These are phyloP conservation scores for Drosophila hydei DNA, from an alignment of 1,140 invertebrate species.

Conservation along the genomic window DNA sequence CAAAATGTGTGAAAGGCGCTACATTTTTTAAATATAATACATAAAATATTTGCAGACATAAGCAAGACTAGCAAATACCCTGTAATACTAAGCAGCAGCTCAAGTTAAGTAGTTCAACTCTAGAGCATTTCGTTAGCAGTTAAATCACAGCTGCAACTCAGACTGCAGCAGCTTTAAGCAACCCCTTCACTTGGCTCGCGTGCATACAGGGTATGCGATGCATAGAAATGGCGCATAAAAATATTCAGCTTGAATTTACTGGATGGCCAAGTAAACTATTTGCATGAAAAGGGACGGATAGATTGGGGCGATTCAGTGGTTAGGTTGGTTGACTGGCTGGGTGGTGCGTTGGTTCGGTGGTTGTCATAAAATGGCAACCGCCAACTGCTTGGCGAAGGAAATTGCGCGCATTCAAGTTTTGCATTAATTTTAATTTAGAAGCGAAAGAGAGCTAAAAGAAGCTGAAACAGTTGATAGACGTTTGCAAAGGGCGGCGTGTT, in stretches of 20 bases:
- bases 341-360: not conserved
- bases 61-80: too few species aligned
- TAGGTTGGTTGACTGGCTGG: not conserved
- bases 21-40: too few species aligned
- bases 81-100: too few species aligned
- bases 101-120: too few species aligned
- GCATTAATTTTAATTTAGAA: conserved; percentile 45
- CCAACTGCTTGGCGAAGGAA: conserved; percentile 32
- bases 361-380: conserved; percentile 26
- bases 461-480: conserved; percentile 28
- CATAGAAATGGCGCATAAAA: conserved; percentile 15
- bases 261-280: conserved; percentile 11
- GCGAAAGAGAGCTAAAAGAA: conserved; percentile 8
- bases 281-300: not conserved
- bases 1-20: too few species aligned
- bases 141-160: too few species aligned
- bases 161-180: not conserved
- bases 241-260: conserved; percentile 34
- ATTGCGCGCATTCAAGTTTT: conserved; percentile 30
- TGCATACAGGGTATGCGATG: not conserved
- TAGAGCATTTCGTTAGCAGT: too few species aligned
- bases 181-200: not conserved
- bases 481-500: not conserved
- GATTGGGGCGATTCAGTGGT: conserved; percentile 9
- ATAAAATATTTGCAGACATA: too few species aligned